Evolutionary conservation across 92 coral and sea anemone species (phyloP), one percentile per base, ranked within the genome.

Genomic region (Epizoanthus rinbou): DNA sequence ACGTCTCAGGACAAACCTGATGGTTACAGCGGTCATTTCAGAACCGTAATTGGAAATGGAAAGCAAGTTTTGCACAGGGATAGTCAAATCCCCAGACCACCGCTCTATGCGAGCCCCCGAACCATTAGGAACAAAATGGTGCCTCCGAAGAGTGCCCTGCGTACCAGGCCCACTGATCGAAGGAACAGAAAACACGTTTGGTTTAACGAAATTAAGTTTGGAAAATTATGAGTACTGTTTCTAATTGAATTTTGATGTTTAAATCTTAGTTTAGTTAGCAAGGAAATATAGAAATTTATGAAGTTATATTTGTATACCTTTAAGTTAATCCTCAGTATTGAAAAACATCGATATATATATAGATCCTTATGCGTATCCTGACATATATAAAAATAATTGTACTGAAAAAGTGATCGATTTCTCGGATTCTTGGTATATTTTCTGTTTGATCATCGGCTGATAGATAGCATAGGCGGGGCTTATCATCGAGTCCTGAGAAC

Each of bases 321-420:
- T 60, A 88, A 41, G 80, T 63, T 15, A 86, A 86, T 3, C 91
- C 91, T 1, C 31, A 80, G 31, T 0, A 87, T 91, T 88, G 5
- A 86, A 85, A 39, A 8, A n/a, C n/a, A 1, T 17, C 33, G 10
- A 21, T 21, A 64, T 3, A 3, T 37, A 37, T 1, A 37, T 3
- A 64, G 13, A 28, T 17, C 13, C 69, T 64, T 64, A 3, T 21
- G 24, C 68, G 69, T 16, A 57, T 6, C 57, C 31, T 37, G 43
- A 6, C 43, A 0, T 69, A 23, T 23, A 16, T 11, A 37, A 74
- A 74, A 28, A 67, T 80, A 45, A 59, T 64, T 50, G 54, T 50
- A 50, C 16, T 50, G 54, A 50, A 50, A 50, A 10, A 50, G 54
- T 50, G 54, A 50, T 11, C 14, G 54, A 50, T 50, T 10, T 50